Conservation (phyloP, 2,888 invertebrate genomes). For the Apamea anceps region DNA sequence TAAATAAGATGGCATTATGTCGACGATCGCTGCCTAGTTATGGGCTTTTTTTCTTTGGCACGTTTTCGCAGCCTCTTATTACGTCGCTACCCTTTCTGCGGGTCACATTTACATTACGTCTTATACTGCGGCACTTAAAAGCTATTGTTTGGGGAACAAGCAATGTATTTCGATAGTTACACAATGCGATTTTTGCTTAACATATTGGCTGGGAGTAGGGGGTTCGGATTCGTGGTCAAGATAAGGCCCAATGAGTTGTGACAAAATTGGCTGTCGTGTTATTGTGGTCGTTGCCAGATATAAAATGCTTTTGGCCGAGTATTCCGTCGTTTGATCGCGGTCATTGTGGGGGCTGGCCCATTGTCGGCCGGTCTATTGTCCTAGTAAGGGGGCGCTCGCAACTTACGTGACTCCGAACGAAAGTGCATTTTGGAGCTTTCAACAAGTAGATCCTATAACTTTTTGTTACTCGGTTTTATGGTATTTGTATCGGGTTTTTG, state of each 20-base stretch:
- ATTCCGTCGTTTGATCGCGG: constrained; percentile 55
- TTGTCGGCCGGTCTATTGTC: constrained; percentile 56
- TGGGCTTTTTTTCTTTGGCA: constrained; percentile 72
- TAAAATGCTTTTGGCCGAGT: constrained; percentile 72
- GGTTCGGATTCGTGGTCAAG: constrained; percentile 74
- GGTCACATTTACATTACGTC: constrained; percentile 52
- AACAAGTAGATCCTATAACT: constrained; percentile 47
- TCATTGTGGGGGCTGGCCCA: constrained; percentile 57
- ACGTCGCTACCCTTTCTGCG: constrained; percentile 37
- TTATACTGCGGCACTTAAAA: constrained; percentile 23
- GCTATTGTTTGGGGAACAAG: constrained; percentile 36
- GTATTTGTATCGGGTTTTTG: background rate
- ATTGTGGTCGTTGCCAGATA: constrained; percentile 75
- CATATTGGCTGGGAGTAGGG: constrained; percentile 40
- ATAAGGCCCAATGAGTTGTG: constrained; percentile 82
- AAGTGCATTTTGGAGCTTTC: constrained; percentile 60
- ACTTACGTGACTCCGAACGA: constrained; percentile 50
- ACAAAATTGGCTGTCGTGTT: constrained; percentile 81
- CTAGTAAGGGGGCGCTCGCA: constrained; percentile 37
- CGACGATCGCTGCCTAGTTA: constrained; percentile 72
- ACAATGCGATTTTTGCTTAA: constrained; percentile 40
- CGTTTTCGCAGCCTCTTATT: constrained; percentile 61
- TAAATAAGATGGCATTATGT: constrained; percentile 77
- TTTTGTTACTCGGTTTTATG: constrained; percentile 29
- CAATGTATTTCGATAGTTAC: constrained; percentile 56